These are phyloP conservation scores for Epistrophella euchroma DNA, from an alignment of 2,888 invertebrate genomes.

Conservation along the genomic window DNA sequence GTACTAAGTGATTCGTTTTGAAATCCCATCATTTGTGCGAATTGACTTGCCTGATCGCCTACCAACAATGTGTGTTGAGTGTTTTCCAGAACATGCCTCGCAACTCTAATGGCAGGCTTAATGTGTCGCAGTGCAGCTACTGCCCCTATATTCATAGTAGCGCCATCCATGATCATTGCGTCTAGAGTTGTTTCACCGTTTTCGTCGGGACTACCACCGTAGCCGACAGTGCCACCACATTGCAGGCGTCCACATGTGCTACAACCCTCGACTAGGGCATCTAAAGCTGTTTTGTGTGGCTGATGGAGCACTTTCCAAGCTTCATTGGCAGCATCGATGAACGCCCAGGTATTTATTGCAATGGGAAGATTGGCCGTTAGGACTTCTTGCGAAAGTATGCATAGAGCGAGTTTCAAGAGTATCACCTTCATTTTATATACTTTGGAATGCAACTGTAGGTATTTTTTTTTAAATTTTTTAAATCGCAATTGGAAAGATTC, in stretches of 20 bases:
- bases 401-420: conserved; percentile 10
- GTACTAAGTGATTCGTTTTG: conserved; percentile 90
- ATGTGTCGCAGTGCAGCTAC: conserved; percentile 93
- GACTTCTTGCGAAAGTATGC: conserved; percentile 4
- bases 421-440: conserved; percentile 34
- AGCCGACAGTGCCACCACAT: conserved; percentile 97
- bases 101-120: conserved; percentile 96
- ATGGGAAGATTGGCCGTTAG: conserved; percentile 85
- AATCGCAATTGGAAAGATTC: neutral
- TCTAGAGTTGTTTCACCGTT: conserved; percentile 97
- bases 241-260: conserved; percentile 92
- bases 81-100: conserved; percentile 93
- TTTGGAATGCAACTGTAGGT: conserved; percentile 8
- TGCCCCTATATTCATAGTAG: conserved; percentile 91
- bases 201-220: conserved; percentile 98
- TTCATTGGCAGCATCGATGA: conserved; percentile 86
- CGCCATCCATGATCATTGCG: conserved; percentile 98
- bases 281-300: conserved; percentile 87
- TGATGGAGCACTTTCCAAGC: conserved; percentile 88
- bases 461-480: neutral
- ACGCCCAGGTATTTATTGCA: conserved; percentile 93
- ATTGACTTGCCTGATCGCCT: conserved; percentile 94
- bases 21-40: conserved; percentile 96
- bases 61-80: conserved; percentile 95
- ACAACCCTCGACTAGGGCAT: conserved; percentile 95